These are phyloP conservation scores for Palythoa grandiflora DNA, from an alignment of 92 coral and sea anemone genomes.

Conservation along the genomic window DNA sequence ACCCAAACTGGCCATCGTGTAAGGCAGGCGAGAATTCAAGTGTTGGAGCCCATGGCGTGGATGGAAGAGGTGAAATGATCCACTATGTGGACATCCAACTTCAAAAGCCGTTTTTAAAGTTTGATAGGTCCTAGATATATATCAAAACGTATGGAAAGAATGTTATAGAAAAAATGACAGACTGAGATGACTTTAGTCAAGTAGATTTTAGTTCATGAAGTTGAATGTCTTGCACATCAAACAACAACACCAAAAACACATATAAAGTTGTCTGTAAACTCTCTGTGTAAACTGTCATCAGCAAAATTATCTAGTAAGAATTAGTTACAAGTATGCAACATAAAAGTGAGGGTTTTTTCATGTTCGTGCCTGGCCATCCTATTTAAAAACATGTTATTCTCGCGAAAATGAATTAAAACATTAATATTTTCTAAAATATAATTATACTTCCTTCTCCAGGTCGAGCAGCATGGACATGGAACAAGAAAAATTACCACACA, in stretches of 20 bases:
- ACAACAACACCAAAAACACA: too few species aligned
- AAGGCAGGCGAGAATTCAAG: constrained; percentile 80
- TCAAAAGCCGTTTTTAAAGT: neutral
- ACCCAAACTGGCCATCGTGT: constrained; percentile 34
- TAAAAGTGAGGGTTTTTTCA: too few species aligned
- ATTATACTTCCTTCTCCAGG: constrained; percentile 42
- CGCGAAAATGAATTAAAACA: neutral
- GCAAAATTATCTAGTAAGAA: too few species aligned
- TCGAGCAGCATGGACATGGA: constrained; percentile 77
- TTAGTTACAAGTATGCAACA: too few species aligned
- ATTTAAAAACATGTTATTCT: neutral
- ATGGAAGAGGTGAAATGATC: constrained; percentile 69
- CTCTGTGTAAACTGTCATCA: too few species aligned
- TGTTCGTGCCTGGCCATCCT: neutral
- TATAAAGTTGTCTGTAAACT: too few species aligned
- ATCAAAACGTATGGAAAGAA: too few species aligned
- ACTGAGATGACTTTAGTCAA: too few species aligned
- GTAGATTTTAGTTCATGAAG: too few species aligned
- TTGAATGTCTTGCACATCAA: too few species aligned
- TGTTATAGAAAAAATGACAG: too few species aligned
- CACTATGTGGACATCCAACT: neutral
- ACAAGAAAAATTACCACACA: constrained; percentile 69
- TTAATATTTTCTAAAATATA: neutral
- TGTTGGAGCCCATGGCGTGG: constrained; percentile 78
- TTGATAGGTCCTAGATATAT: neutral